Evolutionary conservation across 37 sponge, comb jelly and placozoan species (phyloP).

Genomic region (Eunapius fragilis): DNA sequence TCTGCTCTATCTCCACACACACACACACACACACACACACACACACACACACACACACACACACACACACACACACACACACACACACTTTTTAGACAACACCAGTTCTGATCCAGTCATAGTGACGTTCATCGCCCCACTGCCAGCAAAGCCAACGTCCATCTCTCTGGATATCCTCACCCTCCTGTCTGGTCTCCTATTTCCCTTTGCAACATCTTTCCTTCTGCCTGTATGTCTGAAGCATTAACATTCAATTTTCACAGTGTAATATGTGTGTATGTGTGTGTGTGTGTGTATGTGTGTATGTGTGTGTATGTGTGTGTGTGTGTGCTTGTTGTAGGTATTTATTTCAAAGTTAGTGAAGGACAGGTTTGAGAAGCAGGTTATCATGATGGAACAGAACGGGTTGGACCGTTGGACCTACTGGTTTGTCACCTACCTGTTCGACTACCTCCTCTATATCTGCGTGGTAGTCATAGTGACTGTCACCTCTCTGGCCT

Average conservation of each 20-base stretch:
- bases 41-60: neutral
- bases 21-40: too few relatives aligned
- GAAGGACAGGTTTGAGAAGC: slow-evolving; percentile 73
- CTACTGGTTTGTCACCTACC: slow-evolving; percentile 74
- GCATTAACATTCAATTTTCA: too few relatives aligned
- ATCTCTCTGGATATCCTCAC: slow-evolving; percentile 66
- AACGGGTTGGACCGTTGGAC: slow-evolving; percentile 69
- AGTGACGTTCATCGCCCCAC: slow-evolving; percentile 50
- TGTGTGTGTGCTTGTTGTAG: slow-evolving; percentile 11
- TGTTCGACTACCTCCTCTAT: slow-evolving; percentile 63
- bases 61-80: neutral
- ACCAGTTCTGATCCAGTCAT: neutral
- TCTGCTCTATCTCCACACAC: too few relatives aligned
- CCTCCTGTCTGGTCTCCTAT: slow-evolving; percentile 67
- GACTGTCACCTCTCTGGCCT: slow-evolving; percentile 23
- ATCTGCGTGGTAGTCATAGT: slow-evolving; percentile 39
- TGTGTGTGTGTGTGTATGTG: slow-evolving; percentile 33
- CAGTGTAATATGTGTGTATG: slow-evolving; percentile 22
- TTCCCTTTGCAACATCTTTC: slow-evolving; percentile 70
- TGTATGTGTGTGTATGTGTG: slow-evolving; percentile 25
- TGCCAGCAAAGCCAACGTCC: slow-evolving; percentile 4
- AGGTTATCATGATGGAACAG: slow-evolving; percentile 91
- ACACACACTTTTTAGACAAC: neutral
- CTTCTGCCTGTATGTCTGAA: slow-evolving; percentile 67
- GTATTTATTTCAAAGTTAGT: slow-evolving; percentile 68